Conservation (phyloP, 2,113 vertebrate genomes). For the Corvus hawaiiensis region DNA sequence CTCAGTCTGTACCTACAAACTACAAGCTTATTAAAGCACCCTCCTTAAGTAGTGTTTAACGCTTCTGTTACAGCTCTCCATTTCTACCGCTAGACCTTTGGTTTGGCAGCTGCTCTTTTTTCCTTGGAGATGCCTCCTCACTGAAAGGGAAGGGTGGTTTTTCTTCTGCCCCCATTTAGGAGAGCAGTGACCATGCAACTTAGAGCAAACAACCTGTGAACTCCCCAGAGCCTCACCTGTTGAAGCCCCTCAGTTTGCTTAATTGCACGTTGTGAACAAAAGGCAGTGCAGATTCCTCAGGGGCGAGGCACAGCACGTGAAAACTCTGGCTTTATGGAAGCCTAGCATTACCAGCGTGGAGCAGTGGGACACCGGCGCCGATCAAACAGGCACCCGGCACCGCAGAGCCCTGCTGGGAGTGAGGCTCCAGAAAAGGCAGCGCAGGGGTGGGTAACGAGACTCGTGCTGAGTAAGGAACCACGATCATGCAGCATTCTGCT, state of each 20-base stretch:
- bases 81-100: not conserved
- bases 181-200: not conserved
- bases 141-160: not conserved
- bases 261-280: accelerated
- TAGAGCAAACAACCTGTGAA: not conserved
- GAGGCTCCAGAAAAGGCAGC: not conserved
- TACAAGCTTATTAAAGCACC: not conserved
- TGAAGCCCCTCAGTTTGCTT: not conserved
- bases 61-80: not conserved
- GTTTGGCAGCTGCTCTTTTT: not conserved
- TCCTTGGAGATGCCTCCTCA: not conserved
- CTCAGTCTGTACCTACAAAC: not conserved
- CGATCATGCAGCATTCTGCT: accelerated
- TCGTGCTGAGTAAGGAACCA: accelerated
- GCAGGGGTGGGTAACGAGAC: accelerated
- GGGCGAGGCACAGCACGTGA: not conserved
- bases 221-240: not conserved
- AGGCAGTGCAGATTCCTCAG: not conserved
- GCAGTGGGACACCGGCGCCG: accelerated
- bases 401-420: accelerated
- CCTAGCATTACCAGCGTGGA: accelerated
- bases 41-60: not conserved
- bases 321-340: not conserved
- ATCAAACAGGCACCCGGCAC: accelerated
- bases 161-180: not conserved